Percentiles rank a stretch among this genome's conserved stretches.
phyloP scores from a whole-genome alignment of 2,113 vertebrate species.

The Pavo muticus region DNA sequence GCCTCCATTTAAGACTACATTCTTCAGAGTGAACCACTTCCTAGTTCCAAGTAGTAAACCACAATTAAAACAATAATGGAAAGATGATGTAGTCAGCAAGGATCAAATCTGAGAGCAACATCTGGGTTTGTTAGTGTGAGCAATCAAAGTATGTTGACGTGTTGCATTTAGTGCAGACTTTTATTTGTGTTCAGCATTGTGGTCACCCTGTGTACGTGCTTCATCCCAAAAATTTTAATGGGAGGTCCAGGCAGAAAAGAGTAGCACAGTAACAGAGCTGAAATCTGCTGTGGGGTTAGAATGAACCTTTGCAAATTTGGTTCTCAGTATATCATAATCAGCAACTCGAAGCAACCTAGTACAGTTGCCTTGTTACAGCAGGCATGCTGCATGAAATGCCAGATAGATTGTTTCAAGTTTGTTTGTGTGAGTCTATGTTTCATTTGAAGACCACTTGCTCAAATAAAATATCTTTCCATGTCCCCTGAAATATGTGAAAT shows the following conservation, averaged over 20 bases:
- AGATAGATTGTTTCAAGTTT: not conserved
- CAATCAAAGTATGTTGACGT: not conserved
- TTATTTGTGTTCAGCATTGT: not conserved
- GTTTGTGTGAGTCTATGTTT: accelerated
- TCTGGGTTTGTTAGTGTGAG: not conserved
- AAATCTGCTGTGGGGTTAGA: not conserved
- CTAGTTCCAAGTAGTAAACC: not conserved
- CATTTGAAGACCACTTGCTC: not conserved
- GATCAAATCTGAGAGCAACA: accelerated
- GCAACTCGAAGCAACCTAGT: not conserved
- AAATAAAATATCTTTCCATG: not conserved
- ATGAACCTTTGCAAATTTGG: not conserved
- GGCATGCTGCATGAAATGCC: not conserved
- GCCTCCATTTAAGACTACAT: not conserved
- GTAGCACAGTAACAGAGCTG: not conserved
- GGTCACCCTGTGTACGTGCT: not conserved
- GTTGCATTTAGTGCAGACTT: not conserved
- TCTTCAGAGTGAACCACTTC: not conserved
- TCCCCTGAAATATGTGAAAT: not conserved
- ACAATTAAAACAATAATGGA: not conserved
- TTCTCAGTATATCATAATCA: accelerated
- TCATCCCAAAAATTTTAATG: accelerated
- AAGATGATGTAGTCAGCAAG: not conserved
- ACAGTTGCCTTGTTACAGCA: not conserved
- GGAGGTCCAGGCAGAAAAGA: not conserved